Evolutionary conservation across 1,140 invertebrate genomes (phyloP), one percentile per base, ranked within the genome.

Genomic region (Drosophila pandora): DNA sequence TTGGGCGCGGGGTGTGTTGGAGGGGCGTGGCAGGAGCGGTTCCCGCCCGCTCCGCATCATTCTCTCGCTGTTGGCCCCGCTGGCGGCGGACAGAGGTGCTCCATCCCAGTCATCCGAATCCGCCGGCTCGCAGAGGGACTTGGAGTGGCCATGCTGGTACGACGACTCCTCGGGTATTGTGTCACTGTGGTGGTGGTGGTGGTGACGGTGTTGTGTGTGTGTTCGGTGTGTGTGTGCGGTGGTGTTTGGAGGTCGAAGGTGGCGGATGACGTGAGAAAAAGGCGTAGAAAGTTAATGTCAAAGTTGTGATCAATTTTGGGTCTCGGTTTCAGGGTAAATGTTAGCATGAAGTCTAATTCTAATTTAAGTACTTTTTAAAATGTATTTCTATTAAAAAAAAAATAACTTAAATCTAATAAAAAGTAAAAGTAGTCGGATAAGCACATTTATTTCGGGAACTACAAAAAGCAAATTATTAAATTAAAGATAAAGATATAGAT

Each of bases 161-260:
- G 72, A 78, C 61, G 87, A 87, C 60, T 91, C 90, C 88, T 91
- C 90, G 78, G 90, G 90, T 74, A 91, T 91, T 90, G 88, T 91
- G 84, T 91, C 88, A 79, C 90, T 91, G 76, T 79, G 65, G 60
- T 50, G 69, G 76, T 56, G 21, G 48, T 55, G 28, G 41, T 55
- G 47, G 48, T 69, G 72, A 61, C 21, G 41, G 34, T 76, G 76
- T 75, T 63, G 57, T 55, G 50, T 76, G 59, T 50, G 54, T 32
- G 39, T 60, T 61, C 22, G 60, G 67, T 54, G 43, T 65, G 28
- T 61, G 34, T n/a, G 60, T 28, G 30, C 41, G 41, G 50, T 47
- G 50, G 56, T 50, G 48, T 25, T 69, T 54, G 50, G 48, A 55
- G 13, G 22, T 57, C 60, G 68, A 55, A 64, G 54, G 78, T 60